Percentiles rank a stretch among this genome's conserved stretches.
Evolutionary conservation across 2,888 invertebrate species (phyloP).

Genomic region (Conomelus anceps): DNA sequence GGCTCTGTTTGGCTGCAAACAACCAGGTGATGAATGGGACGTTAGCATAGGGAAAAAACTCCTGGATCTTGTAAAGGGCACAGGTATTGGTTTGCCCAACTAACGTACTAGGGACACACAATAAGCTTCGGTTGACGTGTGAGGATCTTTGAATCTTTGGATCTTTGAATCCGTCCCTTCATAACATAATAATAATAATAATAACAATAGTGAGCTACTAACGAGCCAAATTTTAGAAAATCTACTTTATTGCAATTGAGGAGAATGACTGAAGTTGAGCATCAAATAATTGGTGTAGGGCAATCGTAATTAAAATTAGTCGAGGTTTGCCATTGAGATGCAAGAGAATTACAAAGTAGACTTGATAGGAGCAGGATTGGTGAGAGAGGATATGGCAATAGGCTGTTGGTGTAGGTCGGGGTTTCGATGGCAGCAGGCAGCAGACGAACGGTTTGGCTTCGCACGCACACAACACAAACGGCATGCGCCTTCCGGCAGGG

Average conservation of each 20-base stretch:
- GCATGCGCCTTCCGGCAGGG: neutral
- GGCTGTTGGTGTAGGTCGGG: neutral
- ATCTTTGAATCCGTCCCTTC: too few relatives aligned
- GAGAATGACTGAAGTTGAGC: neutral
- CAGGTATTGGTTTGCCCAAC: too few relatives aligned
- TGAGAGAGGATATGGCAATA: neutral
- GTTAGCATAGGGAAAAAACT: too few relatives aligned
- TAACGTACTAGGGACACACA: too few relatives aligned
- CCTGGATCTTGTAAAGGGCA: too few relatives aligned
- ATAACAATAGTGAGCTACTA: neutral
- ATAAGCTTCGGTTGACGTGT: too few relatives aligned
- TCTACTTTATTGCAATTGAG: neutral
- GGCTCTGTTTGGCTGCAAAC: too few relatives aligned
- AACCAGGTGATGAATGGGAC: too few relatives aligned
- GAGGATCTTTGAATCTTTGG: too few relatives aligned
- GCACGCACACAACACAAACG: neutral
- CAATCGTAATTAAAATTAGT: neutral
- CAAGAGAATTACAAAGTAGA: neutral
- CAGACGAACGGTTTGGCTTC: neutral
- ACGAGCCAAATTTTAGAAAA: neutral
- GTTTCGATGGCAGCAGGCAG: too few relatives aligned
- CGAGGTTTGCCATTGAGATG: too few relatives aligned
- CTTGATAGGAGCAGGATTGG: neutral
- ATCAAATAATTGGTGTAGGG: neutral
- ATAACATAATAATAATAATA: too few relatives aligned